phyloP scores from a whole-genome alignment of 2,797 vertebrate species.

The Philypnodon macrostomus region DNA sequence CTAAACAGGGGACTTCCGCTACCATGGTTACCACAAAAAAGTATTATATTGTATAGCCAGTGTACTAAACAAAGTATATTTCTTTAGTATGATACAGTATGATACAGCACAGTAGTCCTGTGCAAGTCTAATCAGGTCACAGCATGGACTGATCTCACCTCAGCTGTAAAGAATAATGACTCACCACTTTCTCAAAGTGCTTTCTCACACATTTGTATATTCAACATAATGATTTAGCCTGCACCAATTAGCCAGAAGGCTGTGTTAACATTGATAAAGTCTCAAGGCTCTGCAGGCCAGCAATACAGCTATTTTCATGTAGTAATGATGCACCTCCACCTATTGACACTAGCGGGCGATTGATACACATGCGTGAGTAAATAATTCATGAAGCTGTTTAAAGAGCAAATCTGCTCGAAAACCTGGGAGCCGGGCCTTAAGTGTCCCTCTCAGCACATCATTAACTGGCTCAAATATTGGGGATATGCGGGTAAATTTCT shows the following conservation, averaged over 20 bases:
- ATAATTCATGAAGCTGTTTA: slow-evolving; percentile 71
- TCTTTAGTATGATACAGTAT: too few relatives aligned
- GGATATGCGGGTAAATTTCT: slow-evolving; percentile 38
- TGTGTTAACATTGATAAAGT: slow-evolving; percentile 47
- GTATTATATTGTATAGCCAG: too few relatives aligned
- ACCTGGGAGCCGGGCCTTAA: slow-evolving; percentile 35
- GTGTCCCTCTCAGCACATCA: slow-evolving; percentile 55
- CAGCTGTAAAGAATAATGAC: slow-evolving; percentile 17
- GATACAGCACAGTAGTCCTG: not conserved
- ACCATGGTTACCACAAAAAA: too few relatives aligned
- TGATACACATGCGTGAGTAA: slow-evolving; percentile 55
- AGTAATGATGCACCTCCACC: slow-evolving; percentile 51
- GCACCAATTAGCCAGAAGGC: slow-evolving; percentile 51
- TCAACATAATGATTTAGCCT: slow-evolving; percentile 35
- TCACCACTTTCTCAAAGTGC: slow-evolving; percentile 19
- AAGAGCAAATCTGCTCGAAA: slow-evolving; percentile 52
- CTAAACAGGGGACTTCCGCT: too few relatives aligned
- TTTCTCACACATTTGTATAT: slow-evolving; percentile 44
- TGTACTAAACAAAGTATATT: too few relatives aligned
- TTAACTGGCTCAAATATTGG: slow-evolving; percentile 31
- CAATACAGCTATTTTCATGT: slow-evolving; percentile 40
- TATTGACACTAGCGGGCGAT: slow-evolving; percentile 56
- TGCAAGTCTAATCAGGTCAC: slow-evolving; percentile 5
- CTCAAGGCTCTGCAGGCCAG: slow-evolving; percentile 27
- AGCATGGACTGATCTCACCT: slow-evolving; percentile 9